phyloP scores from a whole-genome alignment of 2,113 vertebrate genomes.

The Cyrtonyx montezumae region DNA sequence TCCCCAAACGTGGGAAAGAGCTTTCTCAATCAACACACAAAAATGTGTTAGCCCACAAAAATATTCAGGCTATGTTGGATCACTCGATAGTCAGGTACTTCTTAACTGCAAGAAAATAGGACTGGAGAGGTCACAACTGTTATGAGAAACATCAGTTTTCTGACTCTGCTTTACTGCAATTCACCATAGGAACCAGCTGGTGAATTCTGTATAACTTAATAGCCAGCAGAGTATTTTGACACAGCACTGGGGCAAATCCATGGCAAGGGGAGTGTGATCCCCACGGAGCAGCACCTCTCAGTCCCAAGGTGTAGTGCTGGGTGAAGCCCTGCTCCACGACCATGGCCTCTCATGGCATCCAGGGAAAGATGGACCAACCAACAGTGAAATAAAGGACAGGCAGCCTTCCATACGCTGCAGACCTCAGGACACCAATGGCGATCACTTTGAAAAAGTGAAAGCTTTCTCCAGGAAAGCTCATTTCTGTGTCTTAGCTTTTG shows the following conservation, averaged over 20 bases:
- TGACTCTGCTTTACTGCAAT: neutral
- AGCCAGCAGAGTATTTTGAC: neutral
- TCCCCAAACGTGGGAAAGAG: neutral
- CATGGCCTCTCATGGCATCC: neutral
- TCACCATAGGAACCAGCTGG: neutral
- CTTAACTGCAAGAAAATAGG: neutral
- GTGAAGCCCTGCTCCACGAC: neutral
- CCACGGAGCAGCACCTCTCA: neutral
- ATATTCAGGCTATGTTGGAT: neutral
- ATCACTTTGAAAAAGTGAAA: neutral
- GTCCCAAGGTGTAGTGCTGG: fast-evolving
- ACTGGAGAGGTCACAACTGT: neutral
- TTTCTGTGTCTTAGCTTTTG: neutral
- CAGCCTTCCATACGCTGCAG: neutral
- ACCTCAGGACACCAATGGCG: fast-evolving
- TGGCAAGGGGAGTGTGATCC: neutral
- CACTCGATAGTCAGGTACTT: neutral
- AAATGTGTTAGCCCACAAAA: neutral
- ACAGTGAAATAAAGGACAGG: neutral
- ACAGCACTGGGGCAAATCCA: neutral
- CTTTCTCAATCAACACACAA: neutral
- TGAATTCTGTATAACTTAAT: neutral
- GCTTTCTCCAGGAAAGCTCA: neutral
- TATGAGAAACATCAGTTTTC: neutral
- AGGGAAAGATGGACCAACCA: fast-evolving